Evolutionary conservation across 1,140 invertebrate genomes (phyloP).

Genomic region (Nautilus pompilius): DNA sequence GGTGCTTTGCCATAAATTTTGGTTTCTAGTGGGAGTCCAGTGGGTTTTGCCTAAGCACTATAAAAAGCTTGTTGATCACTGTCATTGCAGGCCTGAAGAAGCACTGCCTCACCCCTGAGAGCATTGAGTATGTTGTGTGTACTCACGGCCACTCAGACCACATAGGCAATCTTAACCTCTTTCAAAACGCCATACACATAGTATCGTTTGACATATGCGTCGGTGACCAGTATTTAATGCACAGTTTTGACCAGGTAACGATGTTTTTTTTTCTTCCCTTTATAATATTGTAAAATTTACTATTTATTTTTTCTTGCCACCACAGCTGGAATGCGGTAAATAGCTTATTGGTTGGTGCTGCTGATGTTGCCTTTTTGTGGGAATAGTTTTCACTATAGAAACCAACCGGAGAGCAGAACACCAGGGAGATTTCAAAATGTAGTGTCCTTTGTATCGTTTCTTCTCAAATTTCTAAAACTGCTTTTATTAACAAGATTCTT

Average conservation of each 20-base stretch:
- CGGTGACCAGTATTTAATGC: constrained; percentile 29
- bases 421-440: too few species aligned
- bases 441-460: too few species aligned
- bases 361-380: too few species aligned
- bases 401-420: too few species aligned
- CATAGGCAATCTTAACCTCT: constrained; percentile 90
- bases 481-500: too few species aligned
- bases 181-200: constrained; percentile 81
- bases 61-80: constrained; percentile 2
- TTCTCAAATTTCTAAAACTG: too few species aligned
- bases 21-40: too few species aligned
- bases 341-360: too few species aligned
- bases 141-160: constrained; percentile 93
- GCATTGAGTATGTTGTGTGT: constrained; percentile 78
- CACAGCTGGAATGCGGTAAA: too few species aligned
- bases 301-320: too few species aligned
- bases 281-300: too few species aligned
- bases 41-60: background rate
- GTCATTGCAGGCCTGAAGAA: constrained; percentile 60
- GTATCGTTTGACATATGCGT: constrained; percentile 70
- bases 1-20: background rate
- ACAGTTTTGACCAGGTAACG: constrained; percentile 36
- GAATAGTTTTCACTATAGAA: too few species aligned
- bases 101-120: constrained; percentile 61
- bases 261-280: background rate